These are phyloP conservation scores for Callipepla squamata DNA, from an alignment of 2,113 vertebrate genomes.

Conservation along the genomic window DNA sequence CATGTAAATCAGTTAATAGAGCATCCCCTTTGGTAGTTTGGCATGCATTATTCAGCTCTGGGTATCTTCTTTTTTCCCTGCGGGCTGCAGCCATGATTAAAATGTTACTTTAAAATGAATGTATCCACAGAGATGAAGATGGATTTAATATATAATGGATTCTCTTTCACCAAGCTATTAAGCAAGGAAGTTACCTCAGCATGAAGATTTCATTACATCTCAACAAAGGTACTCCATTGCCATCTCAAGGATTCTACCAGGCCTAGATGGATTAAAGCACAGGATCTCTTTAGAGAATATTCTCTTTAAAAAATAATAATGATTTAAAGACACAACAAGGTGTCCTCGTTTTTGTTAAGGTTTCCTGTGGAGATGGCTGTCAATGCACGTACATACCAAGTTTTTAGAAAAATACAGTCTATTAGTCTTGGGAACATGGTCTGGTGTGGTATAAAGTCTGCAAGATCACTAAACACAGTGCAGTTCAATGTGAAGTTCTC, in stretches of 20 bases:
- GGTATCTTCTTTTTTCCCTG: conserved; percentile 55
- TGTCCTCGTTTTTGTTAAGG: neutral
- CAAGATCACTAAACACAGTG: neutral
- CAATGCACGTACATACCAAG: neutral
- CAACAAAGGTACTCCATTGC: neutral
- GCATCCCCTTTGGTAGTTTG: conserved; percentile 43
- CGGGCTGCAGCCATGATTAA: conserved; percentile 59
- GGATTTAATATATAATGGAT: conserved; percentile 56
- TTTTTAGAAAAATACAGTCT: neutral
- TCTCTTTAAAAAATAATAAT: neutral
- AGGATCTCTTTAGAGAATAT: neutral
- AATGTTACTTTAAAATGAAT: conserved; percentile 64
- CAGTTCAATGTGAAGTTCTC: neutral
- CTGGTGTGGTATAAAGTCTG: neutral
- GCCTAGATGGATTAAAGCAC: neutral
- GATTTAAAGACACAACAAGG: neutral
- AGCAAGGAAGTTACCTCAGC: conserved; percentile 50
- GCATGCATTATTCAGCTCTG: conserved; percentile 60
- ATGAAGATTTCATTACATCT: conserved; percentile 51
- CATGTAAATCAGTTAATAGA: conserved; percentile 68
- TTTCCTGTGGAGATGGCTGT: neutral
- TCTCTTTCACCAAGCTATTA: conserved; percentile 38
- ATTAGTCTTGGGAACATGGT: neutral
- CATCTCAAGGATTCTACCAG: neutral
- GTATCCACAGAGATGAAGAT: conserved; percentile 65